Base-by-base conservation (phyloP, 2,113 vertebrate genomes). In the Chionodraco myersi region DNA sequence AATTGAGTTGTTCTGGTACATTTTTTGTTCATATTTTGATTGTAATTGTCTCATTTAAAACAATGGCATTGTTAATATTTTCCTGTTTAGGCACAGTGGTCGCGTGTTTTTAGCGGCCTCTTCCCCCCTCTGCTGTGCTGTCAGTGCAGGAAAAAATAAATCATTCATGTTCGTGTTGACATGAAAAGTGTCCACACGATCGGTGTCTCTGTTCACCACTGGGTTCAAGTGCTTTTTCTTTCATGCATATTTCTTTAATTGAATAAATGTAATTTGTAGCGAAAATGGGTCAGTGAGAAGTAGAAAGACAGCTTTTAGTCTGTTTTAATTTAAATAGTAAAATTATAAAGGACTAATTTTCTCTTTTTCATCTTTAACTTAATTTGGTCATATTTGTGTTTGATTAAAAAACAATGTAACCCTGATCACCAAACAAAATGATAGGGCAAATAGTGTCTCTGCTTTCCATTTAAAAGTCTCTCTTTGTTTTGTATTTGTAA, bases 201-300 rank as follows among this genome's bases (percentile, higher is more conserved):
- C 21, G 21, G 21, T 21, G 21, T 21, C 21, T 21, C 21, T 21
- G 21, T 21, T 21, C 21, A 21, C 21, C 21, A 21, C 21, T 21
- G 21, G 21, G 21, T 21, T 21, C 21, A 21, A 73, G 53, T 54
- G 52, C 15, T 5, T 62, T 59, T 62, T 64, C 23, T 10, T 14
- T 48, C 15, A 3, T 11, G 26, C n/a, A 62, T 26, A 34, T 53
- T 52, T 57, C 11, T 11, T 18, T 30, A n/a, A 67, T 21, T 15
- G 8, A 78, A 44, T 34, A 21, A 18, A 52, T 69, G 5, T 13
- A 12, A 62, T 67, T 58, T 48, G 8, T n/a, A 36, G 26, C 61
- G 14, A 62, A 66, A 53, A 48, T 54, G 26, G 9, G 26, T 66
- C 67, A 58, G 23, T 65, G 12, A 71, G 77, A 77, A 74, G 68